Base-by-base conservation (phyloP, 64 coral and sea anemone genomes). In the Acropora tenuis region DNA sequence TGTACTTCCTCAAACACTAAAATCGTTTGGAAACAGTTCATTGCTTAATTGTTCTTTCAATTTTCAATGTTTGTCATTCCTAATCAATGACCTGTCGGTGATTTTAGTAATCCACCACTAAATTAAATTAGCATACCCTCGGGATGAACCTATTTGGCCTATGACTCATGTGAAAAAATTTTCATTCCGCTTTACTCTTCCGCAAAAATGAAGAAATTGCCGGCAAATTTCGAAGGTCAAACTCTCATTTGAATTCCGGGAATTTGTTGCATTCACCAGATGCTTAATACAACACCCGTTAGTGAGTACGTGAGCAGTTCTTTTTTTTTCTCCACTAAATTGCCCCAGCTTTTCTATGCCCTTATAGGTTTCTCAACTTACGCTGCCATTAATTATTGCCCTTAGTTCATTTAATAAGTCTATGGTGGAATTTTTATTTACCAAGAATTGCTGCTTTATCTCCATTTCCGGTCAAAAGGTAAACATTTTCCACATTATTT, bases 181-280 rank as follows among this genome's bases (percentile, higher is more conserved):
- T 71, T 40, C 20, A 50, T 47, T 17, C 45, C 11, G 46, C 75
- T 48, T 78, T 78, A n/a, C 45, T 48, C 12, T 48, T 18, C 75
- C 46, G 15, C 44, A 78, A 78, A 78, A 78, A 78, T 78, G 43
- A 78, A 78, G 75, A 48, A 78, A 78, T 78, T 78, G 46, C 12
- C 44, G 16, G 2, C 49, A 5, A 47, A 5, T 42, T 75, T 30
- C 30, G 30, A 30, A 30, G 75, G 75, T 78, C 45, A 78, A 50
- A 49, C 15, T 78, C 46, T 78, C 45, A 7, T 15, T 63, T 63
- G 45, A 48, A 78, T 48, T 46, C 75, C 75, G n/a, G 45, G 13
- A 78, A 78, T 78, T 48, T 78, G 75, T 47, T 6, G 15, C 46
- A 78, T 78, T 78, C 75, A 78, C 8, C 12, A 18, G 49, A 46